Base-by-base conservation (phyloP, 2,113 vertebrate genomes). In the Pelodiscus sinensis region DNA sequence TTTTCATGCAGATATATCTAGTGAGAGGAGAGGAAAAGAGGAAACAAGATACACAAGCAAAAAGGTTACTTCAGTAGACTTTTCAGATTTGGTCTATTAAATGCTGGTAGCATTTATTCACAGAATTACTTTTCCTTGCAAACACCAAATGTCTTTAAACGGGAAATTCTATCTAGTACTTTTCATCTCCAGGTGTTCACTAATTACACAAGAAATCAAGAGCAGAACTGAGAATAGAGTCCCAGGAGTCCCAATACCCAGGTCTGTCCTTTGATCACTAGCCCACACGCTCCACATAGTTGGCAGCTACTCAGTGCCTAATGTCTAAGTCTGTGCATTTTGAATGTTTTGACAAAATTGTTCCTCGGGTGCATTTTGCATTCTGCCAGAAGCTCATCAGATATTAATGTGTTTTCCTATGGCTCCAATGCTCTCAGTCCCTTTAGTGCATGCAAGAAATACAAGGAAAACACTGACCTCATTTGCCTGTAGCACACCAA, bases 391-490 rank as follows among this genome's bases (percentile, higher is more conserved):
- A 95, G 91, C 90, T 93, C 56, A 94, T 89, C 2, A 2, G 94
- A 94, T 94, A 94, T 94, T 93, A 88, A 91, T 93, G 88, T 88
- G 91, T 50, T 84, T 97, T 93, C 85, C 92, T 92, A 82, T 88
- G 71, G 90, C 79, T 94, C 91, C 57, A 94, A 80, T 3, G 31
- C 95, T 85, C 86, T 86, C 56, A 44, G 81, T 96, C 60, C 82
- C 92, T 94, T 95, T 93, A 86, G 82, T 92, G 85, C 65, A 86
- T 86, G 78, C 79, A 94, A 88, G 79, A 96, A 96, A 94, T 52
- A 84, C 55, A 93, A 88, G 93, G 90, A 94, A 97, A 97, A 19
- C 50, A 93, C 92, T 77, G 60, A 97, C 92, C 62, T 92, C 94
- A 95, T 92, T 94, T 94, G 50, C 73, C 93, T 91, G 90, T 68